phyloP scores from a whole-genome alignment of 1,140 invertebrate species.

The Cotesia glomerata region DNA sequence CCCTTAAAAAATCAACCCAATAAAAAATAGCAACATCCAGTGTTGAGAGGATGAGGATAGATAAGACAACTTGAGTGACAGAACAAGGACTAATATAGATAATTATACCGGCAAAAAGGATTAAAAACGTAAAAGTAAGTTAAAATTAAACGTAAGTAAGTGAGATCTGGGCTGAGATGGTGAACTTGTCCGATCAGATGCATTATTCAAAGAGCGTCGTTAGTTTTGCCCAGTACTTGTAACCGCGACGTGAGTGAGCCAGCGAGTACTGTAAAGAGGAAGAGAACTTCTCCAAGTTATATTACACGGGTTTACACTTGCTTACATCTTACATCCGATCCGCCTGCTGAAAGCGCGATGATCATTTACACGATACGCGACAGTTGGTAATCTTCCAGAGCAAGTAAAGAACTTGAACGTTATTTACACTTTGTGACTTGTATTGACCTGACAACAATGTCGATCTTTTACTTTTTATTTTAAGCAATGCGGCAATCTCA shows the following conservation, averaged over 20 bases:
- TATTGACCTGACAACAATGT: not conserved
- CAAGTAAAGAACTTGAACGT: not conserved
- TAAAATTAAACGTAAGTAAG: not conserved
- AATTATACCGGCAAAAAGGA: not conserved
- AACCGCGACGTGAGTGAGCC: not conserved
- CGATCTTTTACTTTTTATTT: too few species aligned
- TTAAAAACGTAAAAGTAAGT: not conserved
- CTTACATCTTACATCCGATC: not conserved
- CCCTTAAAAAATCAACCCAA: not conserved
- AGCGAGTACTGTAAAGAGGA: not conserved
- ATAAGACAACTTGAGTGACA: not conserved
- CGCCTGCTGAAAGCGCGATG: not conserved
- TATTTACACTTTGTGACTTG: not conserved
- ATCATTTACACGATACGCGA: slow-evolving; percentile 7
- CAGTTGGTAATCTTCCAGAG: slow-evolving; percentile 1
- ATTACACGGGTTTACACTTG: slow-evolving; percentile 24
- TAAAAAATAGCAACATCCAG: not conserved
- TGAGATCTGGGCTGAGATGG: not conserved
- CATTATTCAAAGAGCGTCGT: slow-evolving; percentile 27
- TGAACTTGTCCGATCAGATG: not conserved
- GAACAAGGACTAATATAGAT: not conserved
- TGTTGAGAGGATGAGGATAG: not conserved
- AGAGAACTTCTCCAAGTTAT: not conserved
- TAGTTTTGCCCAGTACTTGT: slow-evolving; percentile 2
- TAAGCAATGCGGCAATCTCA: too few species aligned